Base-by-base conservation (phyloP, 2,797 vertebrate species). In the Nannoperca obscura region DNA sequence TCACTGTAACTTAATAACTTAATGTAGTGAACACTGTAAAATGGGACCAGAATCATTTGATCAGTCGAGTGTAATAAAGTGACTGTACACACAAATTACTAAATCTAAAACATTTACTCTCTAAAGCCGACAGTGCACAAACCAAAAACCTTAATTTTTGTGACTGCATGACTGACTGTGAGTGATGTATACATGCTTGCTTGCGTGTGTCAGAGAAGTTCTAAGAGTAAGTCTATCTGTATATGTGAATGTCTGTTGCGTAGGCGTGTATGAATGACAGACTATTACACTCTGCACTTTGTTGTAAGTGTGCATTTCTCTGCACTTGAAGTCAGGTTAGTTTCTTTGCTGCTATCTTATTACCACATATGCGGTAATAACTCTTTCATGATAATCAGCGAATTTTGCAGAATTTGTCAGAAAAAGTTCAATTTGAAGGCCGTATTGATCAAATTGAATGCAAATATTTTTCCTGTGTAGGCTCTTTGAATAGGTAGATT, bases 221-320 rank as follows among this genome's bases (percentile, higher is more conserved):
- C 1, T 34, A 59, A 36, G 44, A 42, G 74, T 59, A 14, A 46
- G 30, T 50, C 11, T 6, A 20, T 11, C 22, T 49, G 38, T 32
- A 34, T 27, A 42, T 66, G 49, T 57, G 24, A 61, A 68, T 40
- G 19, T 71, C 42, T 58, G 76, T 47, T 76, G 49, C 34, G 72
- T 47, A 13, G 47, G 30, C 3, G 50, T 49, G 34, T 42, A 24
- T 27, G 14, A 15, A 22, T 73, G 58, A 49, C 73, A 60, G 68
- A 36, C 32, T 22, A 14, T 40, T 19, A 24, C 42, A 13, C 34
- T 46, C 64, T 36, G 47, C 24, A 36, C 68, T 32, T 15, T n/a
- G 52, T 30, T n/a, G 44, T 8, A 47, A 46, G 11, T 34, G 19
- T 27, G 6, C 11, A 22, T 27, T 27, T 63, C 36, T 44, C 14